Percentiles rank a stretch among this genome's conserved stretches.
Evolutionary conservation across 2,888 invertebrate genomes (phyloP).

Genomic region (Phengaris arion): DNA sequence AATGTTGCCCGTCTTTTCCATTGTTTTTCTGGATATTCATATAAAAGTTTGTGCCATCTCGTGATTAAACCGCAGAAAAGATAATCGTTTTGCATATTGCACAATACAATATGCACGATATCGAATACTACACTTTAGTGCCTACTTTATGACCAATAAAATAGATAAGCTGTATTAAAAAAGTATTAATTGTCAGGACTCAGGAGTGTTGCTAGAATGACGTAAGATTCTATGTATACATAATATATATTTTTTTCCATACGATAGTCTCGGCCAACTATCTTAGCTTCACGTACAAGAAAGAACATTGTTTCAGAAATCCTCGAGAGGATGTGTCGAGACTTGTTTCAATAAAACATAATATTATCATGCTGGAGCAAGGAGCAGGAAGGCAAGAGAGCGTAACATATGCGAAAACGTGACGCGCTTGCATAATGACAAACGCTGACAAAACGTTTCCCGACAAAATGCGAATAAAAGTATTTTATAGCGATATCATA

Average conservation of each 20-base stretch:
- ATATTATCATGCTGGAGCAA: neutral
- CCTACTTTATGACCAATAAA: too few species aligned
- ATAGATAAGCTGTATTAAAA: too few species aligned
- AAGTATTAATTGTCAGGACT: too few species aligned
- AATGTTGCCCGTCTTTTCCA: neutral
- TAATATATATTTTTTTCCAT: too few species aligned
- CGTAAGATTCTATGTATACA: too few species aligned
- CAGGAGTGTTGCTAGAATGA: too few species aligned
- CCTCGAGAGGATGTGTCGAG: neutral
- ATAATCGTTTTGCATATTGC: neutral
- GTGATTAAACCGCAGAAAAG: neutral
- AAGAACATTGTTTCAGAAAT: neutral
- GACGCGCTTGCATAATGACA: neutral
- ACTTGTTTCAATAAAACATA: conserved; percentile 10
- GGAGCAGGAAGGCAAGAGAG: neutral
- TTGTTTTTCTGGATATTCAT: too few species aligned
- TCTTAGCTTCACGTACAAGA: too few species aligned
- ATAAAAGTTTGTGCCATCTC: too few species aligned
- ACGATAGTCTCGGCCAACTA: too few species aligned
- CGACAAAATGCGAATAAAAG: neutral
- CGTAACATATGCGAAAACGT: neutral
- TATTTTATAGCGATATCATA: neutral
- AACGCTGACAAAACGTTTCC: conserved; percentile 1
- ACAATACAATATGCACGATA: neutral
- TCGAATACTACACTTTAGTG: too few species aligned